Evolutionary conservation across 2,797 vertebrate species (phyloP).

Genomic region (Coregonus suidteri): DNA sequence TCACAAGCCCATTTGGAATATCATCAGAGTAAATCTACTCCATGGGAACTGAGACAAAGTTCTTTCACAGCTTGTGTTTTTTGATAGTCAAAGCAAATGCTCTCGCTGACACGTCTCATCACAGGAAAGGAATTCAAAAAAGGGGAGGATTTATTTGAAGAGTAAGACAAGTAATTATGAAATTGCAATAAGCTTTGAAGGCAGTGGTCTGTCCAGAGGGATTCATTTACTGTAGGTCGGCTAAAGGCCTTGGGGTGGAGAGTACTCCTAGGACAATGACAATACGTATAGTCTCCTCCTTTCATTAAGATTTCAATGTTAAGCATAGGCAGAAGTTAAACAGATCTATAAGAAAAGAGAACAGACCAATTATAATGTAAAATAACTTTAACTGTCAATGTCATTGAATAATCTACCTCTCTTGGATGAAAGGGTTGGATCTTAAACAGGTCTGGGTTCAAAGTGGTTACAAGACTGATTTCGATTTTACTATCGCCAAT

Average conservation of each 20-base stretch:
- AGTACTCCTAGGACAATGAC: not conserved
- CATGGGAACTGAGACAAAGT: not conserved
- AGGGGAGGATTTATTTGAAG: not conserved
- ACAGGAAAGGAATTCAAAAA: not conserved
- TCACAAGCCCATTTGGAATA: not conserved
- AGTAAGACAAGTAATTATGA: not conserved
- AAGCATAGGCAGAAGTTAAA: not conserved
- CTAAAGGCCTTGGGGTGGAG: not conserved
- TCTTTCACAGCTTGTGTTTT: slow-evolving; percentile 1
- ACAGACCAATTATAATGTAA: not conserved
- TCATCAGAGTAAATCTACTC: slow-evolving; percentile 4
- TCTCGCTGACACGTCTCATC: not conserved
- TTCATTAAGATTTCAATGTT: not conserved
- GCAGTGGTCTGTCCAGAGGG: not conserved
- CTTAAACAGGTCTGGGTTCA: not conserved
- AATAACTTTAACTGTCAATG: not conserved
- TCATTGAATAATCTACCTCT: not conserved
- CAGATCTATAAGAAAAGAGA: not conserved
- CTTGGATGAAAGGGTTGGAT: not conserved
- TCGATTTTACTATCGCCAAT: not conserved
- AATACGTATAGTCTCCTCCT: not conserved
- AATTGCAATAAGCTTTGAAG: not conserved
- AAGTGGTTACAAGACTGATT: not conserved
- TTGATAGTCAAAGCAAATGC: not conserved
- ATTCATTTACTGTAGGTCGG: not conserved